phyloP scores from a whole-genome alignment of 2,888 invertebrate genomes.

The Bugulina stolonifera region DNA sequence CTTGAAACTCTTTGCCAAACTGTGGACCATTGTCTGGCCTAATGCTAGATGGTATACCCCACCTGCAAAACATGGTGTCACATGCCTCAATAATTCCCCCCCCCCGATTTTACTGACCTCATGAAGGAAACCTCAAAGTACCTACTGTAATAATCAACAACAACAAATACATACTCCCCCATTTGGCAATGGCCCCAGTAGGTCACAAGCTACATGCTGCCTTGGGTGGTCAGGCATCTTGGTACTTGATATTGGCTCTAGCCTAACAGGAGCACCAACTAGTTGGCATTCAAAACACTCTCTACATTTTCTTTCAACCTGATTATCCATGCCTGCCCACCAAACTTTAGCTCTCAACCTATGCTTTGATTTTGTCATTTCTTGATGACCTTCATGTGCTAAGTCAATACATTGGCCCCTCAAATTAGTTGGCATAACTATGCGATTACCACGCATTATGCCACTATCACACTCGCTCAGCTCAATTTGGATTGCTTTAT shows the following conservation, averaged over 20 bases:
- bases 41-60: conserved; percentile 22
- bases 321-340: background rate
- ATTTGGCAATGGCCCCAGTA: background rate
- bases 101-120: background rate
- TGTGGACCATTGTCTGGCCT: conserved; percentile 32
- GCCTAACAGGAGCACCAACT: too few species aligned
- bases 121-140: background rate
- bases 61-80: background rate
- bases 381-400: background rate
- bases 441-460: background rate
- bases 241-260: too few species aligned
- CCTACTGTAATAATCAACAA: background rate
- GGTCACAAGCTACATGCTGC: too few species aligned
- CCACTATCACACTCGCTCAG: background rate
- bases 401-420: background rate
- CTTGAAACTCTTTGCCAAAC: conserved; percentile 30
- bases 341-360: background rate
- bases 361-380: background rate
- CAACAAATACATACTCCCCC: too few species aligned
- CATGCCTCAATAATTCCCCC: background rate
- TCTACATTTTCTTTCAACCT: background rate
- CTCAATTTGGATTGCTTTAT: background rate
- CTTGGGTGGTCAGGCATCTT: too few species aligned
- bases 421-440: background rate
- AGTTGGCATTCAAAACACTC: too few species aligned